Evolutionary conservation across 2,888 invertebrate species (phyloP), one percentile per base, ranked within the genome.

Genomic region (Ernsta delagoae): DNA sequence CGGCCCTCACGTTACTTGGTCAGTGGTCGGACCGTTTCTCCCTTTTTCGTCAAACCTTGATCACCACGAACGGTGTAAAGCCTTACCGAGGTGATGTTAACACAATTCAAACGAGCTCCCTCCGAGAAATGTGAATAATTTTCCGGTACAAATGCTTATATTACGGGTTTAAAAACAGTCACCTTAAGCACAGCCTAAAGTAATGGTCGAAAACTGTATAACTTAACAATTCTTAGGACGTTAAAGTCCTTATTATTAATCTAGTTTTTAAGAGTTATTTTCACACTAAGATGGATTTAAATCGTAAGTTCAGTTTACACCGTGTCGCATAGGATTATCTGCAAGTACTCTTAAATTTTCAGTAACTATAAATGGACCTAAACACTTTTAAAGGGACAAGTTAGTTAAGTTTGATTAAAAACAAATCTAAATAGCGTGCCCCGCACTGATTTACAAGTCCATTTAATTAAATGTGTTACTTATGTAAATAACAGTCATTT

Each of bases 1-100:
- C 50, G 56, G 61, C 50, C 57, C 48, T 16, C n/a, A 54, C 61
- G 9, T 62, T 11, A 57, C 56, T 36, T 31, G 68, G 61, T 48
- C 41, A 11, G n/a, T 36, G 59, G 60, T 41, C 34, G 6, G 48
- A 8, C 12, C 6, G 24, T 56, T 60, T 66, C 53, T 60, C 50
- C 41, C 56, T 24, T 41, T 5, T 9, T 9, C 48, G 24, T 59
- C 50, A 24, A 36, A 34, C 31, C n/a, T 24, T 41, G 39, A 50
- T 53, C 34, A 16, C 45, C 43, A 34, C 16, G 54, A 54, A 43
- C 60, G 60, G 66, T 64, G 43, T 54, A 41, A 53, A 11, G 41
- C 50, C 56, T 39, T 8, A 7, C 6, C 16, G 36, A 57, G 57
- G 8, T 39, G 39, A 39, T 57, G 57, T 57, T 39, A 57, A 57